Evolutionary conservation across 2,113 vertebrate species (phyloP), one percentile per base, ranked within the genome.

Genomic region (Chloebia gouldiae): DNA sequence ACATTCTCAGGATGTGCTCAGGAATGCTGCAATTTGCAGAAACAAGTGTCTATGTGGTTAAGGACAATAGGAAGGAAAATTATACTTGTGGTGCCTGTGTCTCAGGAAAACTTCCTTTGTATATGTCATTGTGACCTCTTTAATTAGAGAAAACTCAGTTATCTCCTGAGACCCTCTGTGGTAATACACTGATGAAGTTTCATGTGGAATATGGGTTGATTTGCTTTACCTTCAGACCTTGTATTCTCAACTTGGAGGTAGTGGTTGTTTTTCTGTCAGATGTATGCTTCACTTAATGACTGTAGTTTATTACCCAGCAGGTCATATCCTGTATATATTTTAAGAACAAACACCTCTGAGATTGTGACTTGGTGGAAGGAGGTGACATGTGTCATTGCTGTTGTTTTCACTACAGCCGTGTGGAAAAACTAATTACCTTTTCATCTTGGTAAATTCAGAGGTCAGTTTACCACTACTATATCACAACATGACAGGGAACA

Each of bases 371-470:
- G 97, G 97, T 98, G 94, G 97, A 98, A 98, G 96, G 97, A 98
- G 97, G 97, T 97, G 98, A 97, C 97, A 96, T 96, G 97, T 98
- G 98, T 98, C 97, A 97, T 93, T 97, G 97, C 95, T 97, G 97
- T 98, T 98, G 97, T 98, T 98, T 98, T 97, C 97, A 97, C 97
- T 97, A 96, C 97, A 98, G 97, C 97, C 98, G 97, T 97, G 97
- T 97, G 96, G 98, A 98, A 98, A 98, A 98, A 98, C 98, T 99
- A 99, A 99, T 99, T 98, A 98, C 98, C 98, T 99, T 98, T 98
- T 99, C 98, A 98, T 99, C 98, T 98, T 98, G 98, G 95, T 98
- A 97, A 98, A 98, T 98, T 98, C 98, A 98, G 98, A 98, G 98
- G 98, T 98, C 98, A 98, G 98, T 98, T 98, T 98, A 96, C 97